Evolutionary conservation across 2,888 invertebrate genomes (phyloP), one percentile per base, ranked within the genome.

Genomic region (Girardia tigrina): DNA sequence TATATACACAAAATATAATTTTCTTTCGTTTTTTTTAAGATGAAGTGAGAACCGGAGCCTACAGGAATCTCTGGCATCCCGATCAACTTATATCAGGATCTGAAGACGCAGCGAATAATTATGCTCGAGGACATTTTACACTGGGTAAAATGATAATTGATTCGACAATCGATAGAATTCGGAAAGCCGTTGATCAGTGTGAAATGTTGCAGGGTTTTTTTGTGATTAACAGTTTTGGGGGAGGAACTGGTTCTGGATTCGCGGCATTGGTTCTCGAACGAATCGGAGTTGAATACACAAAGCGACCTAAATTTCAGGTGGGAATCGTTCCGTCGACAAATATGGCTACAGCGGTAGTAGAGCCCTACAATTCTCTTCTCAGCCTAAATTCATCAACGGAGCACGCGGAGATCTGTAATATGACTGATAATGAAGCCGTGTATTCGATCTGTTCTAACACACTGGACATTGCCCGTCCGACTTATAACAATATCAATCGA

Each of bases 371-470:
- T 87, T 92, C 93, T 0, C 92, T 94, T 77, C 80, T 94, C 81
- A 93, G 92, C 82, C 94, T 94, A 78, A 94, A 94, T 87, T 93
- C 94, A 74, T 94, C 94, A 77, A 79, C 87, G 77, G 93, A 94
- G 85, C 94, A 94, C 85, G 91, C 92, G 0, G 93, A 94, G 87
- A 94, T 93, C 85, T 92, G 93, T 42, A 80, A 81, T 76, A 79
- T 81, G 79, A 79, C 81, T 36, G 82, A 82, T 76, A 82, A 82
- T 76, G 82, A 82, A 76, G 82, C 82, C 56, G 81, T 82, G 72
- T 82, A 80, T 76, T 80, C 82, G 77, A 81, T 81, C 75, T 81
- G 92, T 84, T 87, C 90, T 76, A 88, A 90, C 78, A 90, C 90
- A 80, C 87, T 94, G 75, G 89, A 89, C 78, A 90, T 92, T 77